A percentile compares a stretch with the other conserved stretches of the same genome.
phyloP scores from a whole-genome alignment of 2,888 invertebrate genomes.

The Eristalinus sepulchralis region DNA sequence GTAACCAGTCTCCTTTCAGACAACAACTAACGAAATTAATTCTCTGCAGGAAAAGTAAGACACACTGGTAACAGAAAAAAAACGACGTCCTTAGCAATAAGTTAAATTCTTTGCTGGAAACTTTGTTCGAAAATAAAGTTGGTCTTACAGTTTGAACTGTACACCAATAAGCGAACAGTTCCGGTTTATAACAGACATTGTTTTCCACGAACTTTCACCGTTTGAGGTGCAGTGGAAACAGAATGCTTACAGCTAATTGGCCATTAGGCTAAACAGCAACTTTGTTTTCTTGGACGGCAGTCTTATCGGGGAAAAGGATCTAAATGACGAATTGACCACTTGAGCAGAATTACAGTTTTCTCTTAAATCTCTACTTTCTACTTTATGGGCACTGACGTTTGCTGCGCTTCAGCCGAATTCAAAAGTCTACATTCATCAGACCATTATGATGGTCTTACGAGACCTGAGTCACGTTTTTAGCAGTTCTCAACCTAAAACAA shows the following conservation, averaged over 20 bases:
- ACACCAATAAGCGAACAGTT: not conserved
- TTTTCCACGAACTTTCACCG: not conserved
- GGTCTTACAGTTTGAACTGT: not conserved
- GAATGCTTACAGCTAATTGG: not conserved
- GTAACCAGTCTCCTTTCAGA: not conserved
- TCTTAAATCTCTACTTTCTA: no score
- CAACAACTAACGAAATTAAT: not conserved
- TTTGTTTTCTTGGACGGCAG: not conserved
- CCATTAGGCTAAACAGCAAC: not conserved
- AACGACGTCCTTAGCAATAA: not conserved
- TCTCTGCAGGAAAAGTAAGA: not conserved
- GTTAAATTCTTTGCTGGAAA: not conserved
- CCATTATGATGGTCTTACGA: no score
- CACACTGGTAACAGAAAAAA: not conserved
- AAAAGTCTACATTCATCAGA: no score
- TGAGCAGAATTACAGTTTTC: not conserved
- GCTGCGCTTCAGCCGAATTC: no score
- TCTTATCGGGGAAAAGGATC: not conserved
- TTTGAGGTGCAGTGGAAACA: not conserved
- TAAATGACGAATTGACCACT: not conserved
- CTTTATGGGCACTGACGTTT: no score
- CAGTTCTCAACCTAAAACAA: no score
- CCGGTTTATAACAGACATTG: not conserved
- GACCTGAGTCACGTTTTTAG: no score
- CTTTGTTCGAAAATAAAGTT: not conserved